Evolutionary conservation across 2,113 vertebrate species (phyloP).

Genomic region (Blennius ocellaris): DNA sequence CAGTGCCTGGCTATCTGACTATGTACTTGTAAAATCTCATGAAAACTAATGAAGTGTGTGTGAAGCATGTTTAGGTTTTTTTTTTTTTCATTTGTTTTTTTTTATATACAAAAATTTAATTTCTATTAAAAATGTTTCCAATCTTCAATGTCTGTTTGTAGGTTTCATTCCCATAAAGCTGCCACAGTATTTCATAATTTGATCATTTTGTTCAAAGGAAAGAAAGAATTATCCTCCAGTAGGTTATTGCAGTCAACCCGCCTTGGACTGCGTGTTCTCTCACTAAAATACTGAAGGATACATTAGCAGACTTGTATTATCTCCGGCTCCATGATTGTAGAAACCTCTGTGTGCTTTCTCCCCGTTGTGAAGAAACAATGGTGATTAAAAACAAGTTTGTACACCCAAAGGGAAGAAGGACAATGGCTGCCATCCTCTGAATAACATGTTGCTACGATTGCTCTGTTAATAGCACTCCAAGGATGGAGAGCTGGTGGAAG

Average conservation of each 20-base stretch:
- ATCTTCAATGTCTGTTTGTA: conserved; percentile 68
- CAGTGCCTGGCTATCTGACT: conserved; percentile 97
- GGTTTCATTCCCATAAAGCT: conserved; percentile 12
- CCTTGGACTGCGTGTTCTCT: neutral
- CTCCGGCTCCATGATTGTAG: conserved; percentile 22
- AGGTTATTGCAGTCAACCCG: neutral
- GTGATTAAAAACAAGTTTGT: conserved; percentile 36
- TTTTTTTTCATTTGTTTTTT: conserved; percentile 64
- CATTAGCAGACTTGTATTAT: conserved; percentile 6
- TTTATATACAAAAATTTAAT: conserved; percentile 89
- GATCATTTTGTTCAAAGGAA: neutral
- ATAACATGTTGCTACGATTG: conserved; percentile 54
- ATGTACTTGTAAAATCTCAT: conserved; percentile 86
- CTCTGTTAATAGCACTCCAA: conserved; percentile 61
- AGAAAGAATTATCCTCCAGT: neutral
- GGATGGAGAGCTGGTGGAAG: conserved; percentile 36
- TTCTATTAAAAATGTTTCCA: conserved; percentile 99
- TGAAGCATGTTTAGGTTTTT: conserved; percentile 93
- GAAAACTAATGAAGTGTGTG: conserved; percentile 89
- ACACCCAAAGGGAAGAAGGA: conserved; percentile 40
- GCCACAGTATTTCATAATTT: neutral
- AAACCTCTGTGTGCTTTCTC: conserved; percentile 18
- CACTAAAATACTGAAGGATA: neutral
- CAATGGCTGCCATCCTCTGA: conserved; percentile 51
- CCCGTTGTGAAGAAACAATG: conserved; percentile 36